phyloP scores from a whole-genome alignment of 2,797 vertebrate species.

The Nasua narica region DNA sequence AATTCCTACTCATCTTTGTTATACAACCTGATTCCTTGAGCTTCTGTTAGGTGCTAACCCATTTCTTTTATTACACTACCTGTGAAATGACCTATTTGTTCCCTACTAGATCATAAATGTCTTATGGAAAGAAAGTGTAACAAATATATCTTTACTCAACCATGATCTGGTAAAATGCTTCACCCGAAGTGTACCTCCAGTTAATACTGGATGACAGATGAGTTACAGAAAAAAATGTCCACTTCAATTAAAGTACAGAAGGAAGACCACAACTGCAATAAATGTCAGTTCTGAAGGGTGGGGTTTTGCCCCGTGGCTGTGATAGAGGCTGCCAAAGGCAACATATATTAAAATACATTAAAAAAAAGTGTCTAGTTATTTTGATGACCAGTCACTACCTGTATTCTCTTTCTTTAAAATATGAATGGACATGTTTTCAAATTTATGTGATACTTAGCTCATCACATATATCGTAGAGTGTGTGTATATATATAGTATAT shows the following conservation, averaged over 20 bases:
- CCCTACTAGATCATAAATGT: not conserved
- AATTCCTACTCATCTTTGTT: not conserved
- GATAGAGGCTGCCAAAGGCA: not conserved
- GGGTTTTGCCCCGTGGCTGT: not conserved
- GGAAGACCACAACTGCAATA: not conserved
- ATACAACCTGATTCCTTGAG: not conserved
- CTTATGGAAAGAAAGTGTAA: not conserved
- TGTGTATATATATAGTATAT: not conserved
- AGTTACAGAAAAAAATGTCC: not conserved
- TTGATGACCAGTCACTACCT: slow-evolving; percentile 31
- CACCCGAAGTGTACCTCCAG: not conserved
- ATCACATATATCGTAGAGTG: not conserved
- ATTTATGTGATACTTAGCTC: slow-evolving; percentile 52
- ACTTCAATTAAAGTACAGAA: not conserved
- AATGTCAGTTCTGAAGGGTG: not conserved
- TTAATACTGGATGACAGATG: not conserved
- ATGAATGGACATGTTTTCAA: slow-evolving; percentile 43
- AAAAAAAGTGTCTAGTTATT: slow-evolving; percentile 23
- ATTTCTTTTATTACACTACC: not conserved
- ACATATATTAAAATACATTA: too few relatives aligned
- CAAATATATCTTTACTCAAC: not conserved
- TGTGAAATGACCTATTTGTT: not conserved
- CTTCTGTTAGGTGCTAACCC: not conserved
- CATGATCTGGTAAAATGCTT: not conserved
- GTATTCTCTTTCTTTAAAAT: slow-evolving; percentile 22